A percentile compares a stretch with the other conserved stretches of the same genome.
phyloP scores from a whole-genome alignment of 2,797 vertebrate species.

The Dermochelys coriacea region DNA sequence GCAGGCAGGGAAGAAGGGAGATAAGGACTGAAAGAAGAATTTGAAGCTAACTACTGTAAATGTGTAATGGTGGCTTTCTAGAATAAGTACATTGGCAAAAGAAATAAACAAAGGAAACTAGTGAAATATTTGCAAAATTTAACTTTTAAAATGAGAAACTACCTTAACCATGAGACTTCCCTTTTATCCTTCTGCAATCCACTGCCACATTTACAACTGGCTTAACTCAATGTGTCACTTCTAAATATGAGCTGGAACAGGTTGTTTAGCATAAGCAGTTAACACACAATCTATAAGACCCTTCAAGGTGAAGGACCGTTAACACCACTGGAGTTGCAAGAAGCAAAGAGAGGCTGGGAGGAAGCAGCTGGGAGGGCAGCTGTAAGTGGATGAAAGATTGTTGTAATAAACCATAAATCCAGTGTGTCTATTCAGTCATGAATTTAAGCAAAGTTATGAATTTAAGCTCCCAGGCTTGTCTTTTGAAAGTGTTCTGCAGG shows the following conservation, averaged over 20 bases:
- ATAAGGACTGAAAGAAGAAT: not conserved
- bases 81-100: not conserved
- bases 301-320: not conserved
- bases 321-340: not conserved
- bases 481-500: not conserved
- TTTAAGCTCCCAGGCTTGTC: not conserved
- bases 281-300: not conserved
- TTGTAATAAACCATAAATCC: not conserved
- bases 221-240: not conserved
- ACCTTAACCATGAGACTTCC: not conserved
- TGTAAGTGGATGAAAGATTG: not conserved
- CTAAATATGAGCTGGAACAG: not conserved
- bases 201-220: not conserved
- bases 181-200: not conserved
- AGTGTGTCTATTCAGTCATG: not conserved
- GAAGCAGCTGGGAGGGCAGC: not conserved
- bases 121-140: not conserved
- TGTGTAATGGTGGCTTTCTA: not conserved
- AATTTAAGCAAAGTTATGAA: not conserved
- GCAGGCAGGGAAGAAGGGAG: not conserved
- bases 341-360: not conserved
- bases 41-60: not conserved
- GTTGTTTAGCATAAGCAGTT: not conserved
- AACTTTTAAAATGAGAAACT: conserved; percentile 41
- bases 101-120: not conserved